Evolutionary conservation across 2,797 vertebrate genomes (phyloP).

Genomic region (Geotrypetes seraphini): DNA sequence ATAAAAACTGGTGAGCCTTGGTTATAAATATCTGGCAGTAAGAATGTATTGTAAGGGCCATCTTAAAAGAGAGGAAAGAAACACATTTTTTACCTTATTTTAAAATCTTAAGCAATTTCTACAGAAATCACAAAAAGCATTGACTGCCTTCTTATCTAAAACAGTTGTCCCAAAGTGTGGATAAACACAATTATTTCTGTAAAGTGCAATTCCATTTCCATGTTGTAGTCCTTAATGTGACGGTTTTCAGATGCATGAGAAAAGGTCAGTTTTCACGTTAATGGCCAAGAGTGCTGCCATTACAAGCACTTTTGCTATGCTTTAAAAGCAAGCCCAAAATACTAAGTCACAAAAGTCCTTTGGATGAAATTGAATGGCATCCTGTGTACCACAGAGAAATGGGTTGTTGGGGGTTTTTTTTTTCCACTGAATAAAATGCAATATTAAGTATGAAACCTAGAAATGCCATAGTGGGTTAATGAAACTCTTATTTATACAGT

Average conservation of each 20-base stretch:
- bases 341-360: not conserved
- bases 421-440: no score
- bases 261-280: conserved; percentile 1
- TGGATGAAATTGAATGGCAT: conserved; percentile 3
- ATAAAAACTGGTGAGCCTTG: no score
- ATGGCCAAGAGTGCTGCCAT: not conserved
- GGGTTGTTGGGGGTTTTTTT: no score
- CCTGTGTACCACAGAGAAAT: no score
- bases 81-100: no score
- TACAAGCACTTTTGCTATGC: not conserved
- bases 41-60: no score
- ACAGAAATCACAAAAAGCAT: rapidly evolving
- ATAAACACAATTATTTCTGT: not conserved
- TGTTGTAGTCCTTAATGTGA: not conserved
- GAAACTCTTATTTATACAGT: no score
- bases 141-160: not conserved
- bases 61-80: no score
- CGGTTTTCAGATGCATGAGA: not conserved
- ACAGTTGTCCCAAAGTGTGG: not conserved
- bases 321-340: not conserved
- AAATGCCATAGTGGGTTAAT: no score
- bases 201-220: conserved; percentile 2
- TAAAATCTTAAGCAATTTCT: not conserved
- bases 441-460: no score
- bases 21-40: no score